Base-by-base conservation (phyloP, 2,888 invertebrate genomes). In the Ophioninae sp. region DNA sequence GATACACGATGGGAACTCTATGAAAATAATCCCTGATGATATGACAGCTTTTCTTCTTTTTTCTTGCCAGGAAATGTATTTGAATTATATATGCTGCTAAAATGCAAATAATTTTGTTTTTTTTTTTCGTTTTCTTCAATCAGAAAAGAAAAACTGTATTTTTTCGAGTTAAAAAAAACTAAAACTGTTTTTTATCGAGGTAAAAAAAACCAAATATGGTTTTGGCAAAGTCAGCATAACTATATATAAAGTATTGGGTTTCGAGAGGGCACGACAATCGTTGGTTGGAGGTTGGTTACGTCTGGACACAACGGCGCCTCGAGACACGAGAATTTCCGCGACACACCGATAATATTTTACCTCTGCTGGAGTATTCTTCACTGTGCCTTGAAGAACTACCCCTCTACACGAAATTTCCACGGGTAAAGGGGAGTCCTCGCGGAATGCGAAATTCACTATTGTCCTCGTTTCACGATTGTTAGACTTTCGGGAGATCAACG, bases 271-370 rank as follows among this genome's bases (percentile, higher is more conserved):
- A 74, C 67, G n/a, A n/a, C n/a, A n/a, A n/a, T n/a, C n/a, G n/a
- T n/a, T n/a, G n/a, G n/a, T n/a, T 73, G 30, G 30, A n/a, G 41
- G 44, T 73, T 51, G 37, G 17, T 85, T 87, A 88, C 88, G 90
- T 87, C 89, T 85, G 91, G 91, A 89, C 92, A 88, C 86, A 86
- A 87, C 89, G 92, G 91, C 91, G 91, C 92, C 91, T 87, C 88
- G 88, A 89, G 88, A 90, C 89, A 88, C 91, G 90, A 90, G 90
- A 90, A 90, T 91, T 88, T 89, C 23, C 89, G 37, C 56, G 75
- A 78, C 79, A 68, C 41, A 59, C 77, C 58, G 89, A 91, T 91
- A 91, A 92, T 90, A 89, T 87, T 88, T 85, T 81, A 71, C 69
- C 76, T 75, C 69, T 39, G 58, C 77, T 20, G 61, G 37, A 17